phyloP scores from a whole-genome alignment of 2,797 vertebrate genomes.

The Calcarius lapponicus region DNA sequence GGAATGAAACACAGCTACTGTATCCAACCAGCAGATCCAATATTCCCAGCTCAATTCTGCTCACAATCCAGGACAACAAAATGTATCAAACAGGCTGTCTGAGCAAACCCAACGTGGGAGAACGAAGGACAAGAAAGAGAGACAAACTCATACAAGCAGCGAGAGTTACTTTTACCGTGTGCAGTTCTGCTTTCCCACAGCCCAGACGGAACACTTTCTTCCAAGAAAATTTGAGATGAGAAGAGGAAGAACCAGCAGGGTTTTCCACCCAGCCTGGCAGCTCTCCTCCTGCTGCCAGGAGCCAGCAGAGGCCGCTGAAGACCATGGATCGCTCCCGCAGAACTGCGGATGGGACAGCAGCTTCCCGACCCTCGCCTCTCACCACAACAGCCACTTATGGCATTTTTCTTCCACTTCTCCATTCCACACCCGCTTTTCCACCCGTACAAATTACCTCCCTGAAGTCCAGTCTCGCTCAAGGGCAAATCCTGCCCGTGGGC shows the following conservation, averaged over 20 bases:
- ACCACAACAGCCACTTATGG: neutral
- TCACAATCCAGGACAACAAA: neutral
- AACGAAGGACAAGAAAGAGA: neutral
- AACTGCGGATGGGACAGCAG: neutral
- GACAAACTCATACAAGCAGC: neutral
- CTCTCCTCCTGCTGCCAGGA: neutral
- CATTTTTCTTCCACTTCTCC: neutral
- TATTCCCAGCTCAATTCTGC: neutral
- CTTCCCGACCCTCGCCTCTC: rapidly evolving
- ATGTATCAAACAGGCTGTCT: neutral
- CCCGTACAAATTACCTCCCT: rapidly evolving
- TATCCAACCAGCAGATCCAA: neutral
- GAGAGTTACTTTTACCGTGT: neutral
- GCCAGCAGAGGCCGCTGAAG: slow-evolving; percentile 44
- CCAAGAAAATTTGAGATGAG: neutral
- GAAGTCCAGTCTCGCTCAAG: neutral
- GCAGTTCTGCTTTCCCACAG: neutral
- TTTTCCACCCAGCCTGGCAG: neutral
- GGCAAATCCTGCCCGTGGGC: neutral
- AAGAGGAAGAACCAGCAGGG: neutral
- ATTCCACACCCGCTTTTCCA: neutral
- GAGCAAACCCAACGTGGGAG: neutral
- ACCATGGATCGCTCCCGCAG: neutral
- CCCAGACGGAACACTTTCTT: neutral
- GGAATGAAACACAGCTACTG: neutral